These are phyloP conservation scores for Pterobdella sp. DNA, from an alignment of 2,888 invertebrate genomes.

Conservation along the genomic window DNA sequence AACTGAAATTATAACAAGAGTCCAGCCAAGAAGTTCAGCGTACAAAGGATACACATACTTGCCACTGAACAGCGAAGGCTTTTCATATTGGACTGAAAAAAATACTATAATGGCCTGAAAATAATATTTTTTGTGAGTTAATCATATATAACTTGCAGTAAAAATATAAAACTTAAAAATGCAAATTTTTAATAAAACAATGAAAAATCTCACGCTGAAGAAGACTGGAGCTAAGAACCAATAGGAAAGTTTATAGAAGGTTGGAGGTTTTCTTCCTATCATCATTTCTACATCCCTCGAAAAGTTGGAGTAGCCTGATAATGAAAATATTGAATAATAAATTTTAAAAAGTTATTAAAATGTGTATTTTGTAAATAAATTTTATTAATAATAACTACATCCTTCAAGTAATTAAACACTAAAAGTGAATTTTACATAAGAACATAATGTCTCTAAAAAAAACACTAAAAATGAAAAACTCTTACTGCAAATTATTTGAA, in stretches of 20 bases:
- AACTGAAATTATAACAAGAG: conserved; percentile 29
- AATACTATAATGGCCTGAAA: conserved; percentile 42
- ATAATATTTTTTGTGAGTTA: not conserved
- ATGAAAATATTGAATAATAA: no score
- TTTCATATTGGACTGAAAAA: conserved; percentile 40
- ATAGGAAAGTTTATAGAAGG: conserved; percentile 48
- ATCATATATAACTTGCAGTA: not conserved
- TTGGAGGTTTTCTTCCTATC: conserved; percentile 46
- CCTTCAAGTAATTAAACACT: no score
- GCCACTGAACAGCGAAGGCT: conserved; percentile 38
- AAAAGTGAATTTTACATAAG: no score
- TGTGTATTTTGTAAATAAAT: no score
- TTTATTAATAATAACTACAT: no score
- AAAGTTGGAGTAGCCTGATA: conserved; percentile 45
- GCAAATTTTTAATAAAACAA: conserved; percentile 1
- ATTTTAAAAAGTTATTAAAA: no score
- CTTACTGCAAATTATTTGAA: no score
- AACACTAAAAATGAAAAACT: no score
- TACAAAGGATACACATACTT: conserved; percentile 36
- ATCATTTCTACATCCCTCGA: conserved; percentile 48
- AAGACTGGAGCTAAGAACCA: conserved; percentile 44
- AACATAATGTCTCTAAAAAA: no score
- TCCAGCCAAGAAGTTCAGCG: conserved; percentile 34
- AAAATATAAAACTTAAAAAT: not conserved
- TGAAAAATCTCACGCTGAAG: conserved; percentile 42